Evolutionary conservation across 1,140 invertebrate genomes (phyloP).

Genomic region (Muscidifurax raptorellus): DNA sequence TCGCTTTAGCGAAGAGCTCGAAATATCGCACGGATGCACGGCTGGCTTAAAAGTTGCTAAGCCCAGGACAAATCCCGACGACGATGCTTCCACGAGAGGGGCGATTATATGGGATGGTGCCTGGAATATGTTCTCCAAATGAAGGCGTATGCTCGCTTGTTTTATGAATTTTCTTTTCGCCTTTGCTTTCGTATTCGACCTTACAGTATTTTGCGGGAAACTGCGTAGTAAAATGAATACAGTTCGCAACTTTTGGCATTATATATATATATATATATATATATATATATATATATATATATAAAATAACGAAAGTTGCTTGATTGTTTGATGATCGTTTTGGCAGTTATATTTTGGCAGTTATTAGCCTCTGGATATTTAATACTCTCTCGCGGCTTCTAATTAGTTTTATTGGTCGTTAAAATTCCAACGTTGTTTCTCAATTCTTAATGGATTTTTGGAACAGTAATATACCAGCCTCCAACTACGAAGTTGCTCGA

Average conservation of each 20-base stretch:
- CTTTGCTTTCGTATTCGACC: too few species aligned
- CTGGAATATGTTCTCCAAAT: background rate
- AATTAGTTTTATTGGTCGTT: background rate
- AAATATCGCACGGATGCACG: background rate
- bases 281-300: too few species aligned
- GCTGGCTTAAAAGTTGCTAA: slow-evolving; percentile 1
- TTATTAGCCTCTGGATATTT: background rate
- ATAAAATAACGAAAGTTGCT: too few species aligned
- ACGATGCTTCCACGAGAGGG: background rate
- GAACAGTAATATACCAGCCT: background rate
- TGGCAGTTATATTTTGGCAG: too few species aligned
- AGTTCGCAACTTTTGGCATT: too few species aligned
- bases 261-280: too few species aligned
- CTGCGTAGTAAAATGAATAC: too few species aligned
- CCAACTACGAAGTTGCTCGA: background rate
- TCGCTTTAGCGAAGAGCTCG: background rate
- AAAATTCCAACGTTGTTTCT: background rate
- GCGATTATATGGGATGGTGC: background rate
- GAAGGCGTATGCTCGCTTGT: background rate
- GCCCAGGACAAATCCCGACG: background rate
- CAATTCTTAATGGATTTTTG: background rate
- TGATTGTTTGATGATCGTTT: too few species aligned
- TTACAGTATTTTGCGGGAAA: too few species aligned
- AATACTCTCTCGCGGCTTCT: background rate
- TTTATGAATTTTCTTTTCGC: too few species aligned